A percentile compares a stretch with the other conserved stretches of the same genome.
Evolutionary conservation across 2,113 vertebrate genomes (phyloP).

Genomic region (Acanthochromis polyacanthus): DNA sequence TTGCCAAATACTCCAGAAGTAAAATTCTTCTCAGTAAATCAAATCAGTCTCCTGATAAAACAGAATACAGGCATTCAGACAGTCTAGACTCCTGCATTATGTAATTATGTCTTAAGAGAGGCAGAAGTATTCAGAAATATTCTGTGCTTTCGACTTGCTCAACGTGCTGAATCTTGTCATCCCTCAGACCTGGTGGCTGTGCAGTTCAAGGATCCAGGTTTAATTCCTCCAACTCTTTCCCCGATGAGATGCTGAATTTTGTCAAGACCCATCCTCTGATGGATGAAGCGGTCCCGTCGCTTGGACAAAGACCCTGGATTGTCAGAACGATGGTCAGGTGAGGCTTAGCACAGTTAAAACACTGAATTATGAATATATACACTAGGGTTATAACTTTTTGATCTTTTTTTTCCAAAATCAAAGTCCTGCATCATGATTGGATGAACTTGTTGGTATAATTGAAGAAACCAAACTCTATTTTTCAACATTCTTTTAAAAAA

Average conservation of each 20-base stretch:
- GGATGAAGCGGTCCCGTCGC: constrained; percentile 93
- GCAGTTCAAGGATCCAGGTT: constrained; percentile 90
- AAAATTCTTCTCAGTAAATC: constrained; percentile 12
- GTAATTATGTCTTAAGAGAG: constrained; percentile 12
- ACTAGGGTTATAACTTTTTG: too few relatives aligned
- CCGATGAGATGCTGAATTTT: constrained; percentile 96
- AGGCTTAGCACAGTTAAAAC: constrained; percentile 47
- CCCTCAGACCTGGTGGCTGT: constrained; percentile 92
- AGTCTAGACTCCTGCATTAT: constrained; percentile 52
- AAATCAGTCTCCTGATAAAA: constrained; percentile 5
- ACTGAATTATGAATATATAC: too few relatives aligned
- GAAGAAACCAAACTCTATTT: too few relatives aligned
- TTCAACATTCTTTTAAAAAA: too few relatives aligned
- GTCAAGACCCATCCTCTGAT: constrained; percentile 96
- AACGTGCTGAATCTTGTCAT: constrained; percentile 15
- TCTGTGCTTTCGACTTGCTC: constrained; percentile 1
- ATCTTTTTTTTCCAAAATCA: too few relatives aligned
- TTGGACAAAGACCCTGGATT: constrained; percentile 94
- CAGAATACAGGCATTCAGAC: constrained; percentile 15
- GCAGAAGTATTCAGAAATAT: constrained; percentile 10
- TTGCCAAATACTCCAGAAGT: neutral
- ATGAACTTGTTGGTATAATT: too few relatives aligned
- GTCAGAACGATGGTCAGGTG: constrained; percentile 94
- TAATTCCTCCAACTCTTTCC: constrained; percentile 93
- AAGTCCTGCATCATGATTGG: too few relatives aligned